Percentiles rank a stretch among this genome's conserved stretches.
phyloP scores from a whole-genome alignment of 64 coral and sea anemone species.

The Stichodactyla mertensii region DNA sequence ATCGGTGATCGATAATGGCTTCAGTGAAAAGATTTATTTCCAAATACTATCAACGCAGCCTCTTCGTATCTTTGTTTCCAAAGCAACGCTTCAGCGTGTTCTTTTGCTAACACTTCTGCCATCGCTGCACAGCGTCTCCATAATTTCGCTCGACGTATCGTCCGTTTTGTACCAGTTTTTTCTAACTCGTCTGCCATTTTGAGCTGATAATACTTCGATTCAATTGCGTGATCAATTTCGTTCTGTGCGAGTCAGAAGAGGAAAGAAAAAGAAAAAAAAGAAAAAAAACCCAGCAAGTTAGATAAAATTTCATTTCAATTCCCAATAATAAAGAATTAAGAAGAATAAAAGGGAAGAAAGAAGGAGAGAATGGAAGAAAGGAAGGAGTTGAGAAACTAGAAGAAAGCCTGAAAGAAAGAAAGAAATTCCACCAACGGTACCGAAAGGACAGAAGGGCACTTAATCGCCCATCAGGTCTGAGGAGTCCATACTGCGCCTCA shows the following conservation, averaged over 20 bases:
- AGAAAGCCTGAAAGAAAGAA: background rate
- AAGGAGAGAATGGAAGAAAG: background rate
- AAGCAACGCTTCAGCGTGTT: constrained; percentile 41
- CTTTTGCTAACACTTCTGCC: constrained; percentile 65
- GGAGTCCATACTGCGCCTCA: too few relatives aligned
- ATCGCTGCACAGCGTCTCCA: constrained; percentile 78
- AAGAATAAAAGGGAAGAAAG: background rate
- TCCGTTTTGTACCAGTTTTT: constrained; percentile 27
- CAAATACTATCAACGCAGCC: constrained; percentile 43
- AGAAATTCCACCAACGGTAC: background rate
- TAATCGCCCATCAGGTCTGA: too few relatives aligned
- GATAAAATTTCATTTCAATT: too few relatives aligned
- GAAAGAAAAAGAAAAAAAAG: background rate
- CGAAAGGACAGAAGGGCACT: too few relatives aligned
- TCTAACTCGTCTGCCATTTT: constrained; percentile 71
- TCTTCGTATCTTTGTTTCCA: constrained; percentile 53
- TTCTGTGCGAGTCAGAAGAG: constrained; percentile 12
- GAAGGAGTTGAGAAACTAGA: background rate
- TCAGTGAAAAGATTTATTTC: constrained; percentile 54
- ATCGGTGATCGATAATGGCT: background rate
- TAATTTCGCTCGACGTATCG: constrained; percentile 60
- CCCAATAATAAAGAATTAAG: too few relatives aligned
- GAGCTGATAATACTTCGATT: constrained; percentile 53
- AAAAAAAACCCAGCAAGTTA: background rate
- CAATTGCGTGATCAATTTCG: constrained; percentile 57